Conservation (phyloP, 2,797 vertebrate genomes). For the Sebastes steindachneri region DNA sequence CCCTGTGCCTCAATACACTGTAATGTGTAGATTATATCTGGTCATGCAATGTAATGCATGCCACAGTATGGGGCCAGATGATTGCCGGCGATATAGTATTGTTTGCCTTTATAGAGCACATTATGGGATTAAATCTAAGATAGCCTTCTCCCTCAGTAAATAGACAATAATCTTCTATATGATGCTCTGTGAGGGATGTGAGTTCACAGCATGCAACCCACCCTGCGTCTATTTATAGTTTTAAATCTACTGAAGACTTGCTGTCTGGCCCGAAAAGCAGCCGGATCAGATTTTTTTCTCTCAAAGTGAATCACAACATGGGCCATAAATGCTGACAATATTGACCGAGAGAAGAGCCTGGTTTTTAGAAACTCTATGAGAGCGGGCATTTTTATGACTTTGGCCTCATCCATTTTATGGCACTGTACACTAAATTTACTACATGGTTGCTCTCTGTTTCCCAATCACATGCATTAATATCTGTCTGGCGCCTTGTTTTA, state of each 20-base stretch:
- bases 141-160: constrained; percentile 11
- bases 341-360: constrained; percentile 60
- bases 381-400: constrained; percentile 65
- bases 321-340: constrained; percentile 63
- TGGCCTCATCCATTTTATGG: constrained; percentile 67
- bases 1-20: background rate
- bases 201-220: constrained; percentile 6
- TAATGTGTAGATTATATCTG: constrained; percentile 7
- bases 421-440: constrained; percentile 65
- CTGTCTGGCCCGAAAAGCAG: constrained; percentile 44
- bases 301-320: constrained; percentile 57
- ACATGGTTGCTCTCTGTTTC: constrained; percentile 55
- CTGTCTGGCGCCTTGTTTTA: constrained; percentile 64
- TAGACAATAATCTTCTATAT: constrained; percentile 20
- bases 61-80: background rate
- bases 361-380: constrained; percentile 57
- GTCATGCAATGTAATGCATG: background rate
- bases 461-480: constrained; percentile 62
- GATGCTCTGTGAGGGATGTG: background rate
- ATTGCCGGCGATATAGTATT: background rate
- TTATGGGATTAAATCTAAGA: constrained; percentile 21
- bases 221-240: constrained; percentile 45
- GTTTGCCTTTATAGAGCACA: constrained; percentile 1
- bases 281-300: constrained; percentile 37
- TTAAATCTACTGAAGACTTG: constrained; percentile 40